Evolutionary conservation across 2,113 vertebrate species (phyloP).

Genomic region (Brachyhypopomus occidentalis): DNA sequence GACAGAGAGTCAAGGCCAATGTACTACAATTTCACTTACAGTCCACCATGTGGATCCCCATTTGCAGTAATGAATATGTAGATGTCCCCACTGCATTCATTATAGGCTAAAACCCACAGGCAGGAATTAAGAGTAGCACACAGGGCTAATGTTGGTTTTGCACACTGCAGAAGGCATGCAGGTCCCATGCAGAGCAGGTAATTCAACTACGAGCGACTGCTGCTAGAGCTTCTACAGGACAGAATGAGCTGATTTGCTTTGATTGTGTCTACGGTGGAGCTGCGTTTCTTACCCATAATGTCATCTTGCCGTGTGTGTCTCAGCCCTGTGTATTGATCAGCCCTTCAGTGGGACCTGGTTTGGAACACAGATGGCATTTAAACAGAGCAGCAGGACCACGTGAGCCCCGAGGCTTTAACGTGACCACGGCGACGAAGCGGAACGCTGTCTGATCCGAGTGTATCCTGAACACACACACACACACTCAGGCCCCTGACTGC

Average conservation of each 20-base stretch:
- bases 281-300: constrained; percentile 59
- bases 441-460: constrained; percentile 39
- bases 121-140: constrained; percentile 2
- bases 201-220: constrained; percentile 34
- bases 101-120: background rate
- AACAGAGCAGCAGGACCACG: constrained; percentile 50
- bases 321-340: constrained; percentile 29
- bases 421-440: constrained; percentile 37
- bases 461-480: background rate
- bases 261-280: constrained; percentile 38
- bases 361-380: constrained; percentile 50
- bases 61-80: constrained; percentile 29
- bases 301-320: constrained; percentile 51
- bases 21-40: background rate
- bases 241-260: constrained; percentile 42
- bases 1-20: background rate
- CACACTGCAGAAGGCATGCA: no score
- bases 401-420: constrained; percentile 47
- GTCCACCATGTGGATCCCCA: constrained; percentile 1
- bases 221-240: constrained; percentile 13
- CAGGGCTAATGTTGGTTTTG: background rate
- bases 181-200: constrained; percentile 9
- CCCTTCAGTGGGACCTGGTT: constrained; percentile 34
- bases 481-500: background rate
- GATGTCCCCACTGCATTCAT: constrained; percentile 4